These are phyloP conservation scores for Nerophis lumbriciformis DNA, from an alignment of 2,113 vertebrate genomes.

Conservation along the genomic window DNA sequence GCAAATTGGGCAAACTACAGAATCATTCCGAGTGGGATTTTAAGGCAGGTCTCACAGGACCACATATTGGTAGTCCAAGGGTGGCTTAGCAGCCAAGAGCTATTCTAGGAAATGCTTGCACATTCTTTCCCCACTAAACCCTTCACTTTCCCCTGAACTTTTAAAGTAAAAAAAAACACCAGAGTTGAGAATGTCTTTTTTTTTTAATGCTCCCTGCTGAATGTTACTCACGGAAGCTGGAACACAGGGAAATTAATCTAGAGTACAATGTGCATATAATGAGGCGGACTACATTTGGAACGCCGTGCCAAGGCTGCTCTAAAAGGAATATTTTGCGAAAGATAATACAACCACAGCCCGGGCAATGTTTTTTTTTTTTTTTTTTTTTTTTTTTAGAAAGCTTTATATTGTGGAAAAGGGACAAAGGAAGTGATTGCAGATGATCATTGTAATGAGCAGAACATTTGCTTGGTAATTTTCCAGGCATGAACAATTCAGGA, in stretches of 20 bases:
- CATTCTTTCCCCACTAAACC: constrained; percentile 59
- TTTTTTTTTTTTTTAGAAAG: constrained; percentile 43
- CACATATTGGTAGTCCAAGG: constrained; percentile 66
- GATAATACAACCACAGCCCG: constrained; percentile 24
- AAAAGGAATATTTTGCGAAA: constrained; percentile 35
- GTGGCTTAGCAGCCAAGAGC: constrained; percentile 64
- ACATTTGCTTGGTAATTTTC: constrained; percentile 72
- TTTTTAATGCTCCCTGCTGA: constrained; percentile 22
- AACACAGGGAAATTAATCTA: constrained; percentile 43
- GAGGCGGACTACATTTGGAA: constrained; percentile 31
- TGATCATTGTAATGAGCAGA: constrained; percentile 67
- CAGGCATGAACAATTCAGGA: constrained; percentile 67
- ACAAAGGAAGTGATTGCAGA: constrained; percentile 62
- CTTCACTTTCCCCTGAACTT: constrained; percentile 46
- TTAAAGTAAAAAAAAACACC: constrained; percentile 28
- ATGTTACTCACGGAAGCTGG: constrained; percentile 30
- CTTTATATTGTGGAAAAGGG: constrained; percentile 48
- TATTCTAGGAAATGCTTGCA: constrained; percentile 67
- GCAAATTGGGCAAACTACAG: constrained; percentile 55
- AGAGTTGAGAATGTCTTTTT: constrained; percentile 29
- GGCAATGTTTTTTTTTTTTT: constrained; percentile 33
- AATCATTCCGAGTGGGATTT: constrained; percentile 58
- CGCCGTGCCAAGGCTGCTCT: constrained; percentile 25
- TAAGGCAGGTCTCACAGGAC: constrained; percentile 66
- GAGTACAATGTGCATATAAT: constrained; percentile 38